These are phyloP conservation scores for Caradrina clavipalpis DNA, from an alignment of 2,888 invertebrate species.

Conservation along the genomic window DNA sequence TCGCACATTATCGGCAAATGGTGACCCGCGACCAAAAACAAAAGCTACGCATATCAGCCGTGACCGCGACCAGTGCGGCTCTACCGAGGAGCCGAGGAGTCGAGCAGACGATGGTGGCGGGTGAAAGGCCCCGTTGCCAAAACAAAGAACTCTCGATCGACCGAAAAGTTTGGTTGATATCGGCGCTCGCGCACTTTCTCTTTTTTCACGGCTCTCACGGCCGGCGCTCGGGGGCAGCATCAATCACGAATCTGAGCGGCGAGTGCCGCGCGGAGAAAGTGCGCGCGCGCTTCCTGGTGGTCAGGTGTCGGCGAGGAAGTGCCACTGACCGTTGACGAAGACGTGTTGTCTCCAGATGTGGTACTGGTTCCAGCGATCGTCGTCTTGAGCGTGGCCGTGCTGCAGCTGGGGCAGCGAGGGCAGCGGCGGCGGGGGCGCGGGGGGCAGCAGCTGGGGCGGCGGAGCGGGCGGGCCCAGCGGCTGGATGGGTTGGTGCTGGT, in stretches of 20 bases:
- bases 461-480: slow-evolving; percentile 92
- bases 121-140: slow-evolving; percentile 76
- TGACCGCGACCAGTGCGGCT: not conserved
- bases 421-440: slow-evolving; percentile 91
- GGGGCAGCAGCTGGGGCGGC: slow-evolving; percentile 92
- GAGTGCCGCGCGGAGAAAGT: slow-evolving; percentile 75
- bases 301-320: slow-evolving; percentile 48
- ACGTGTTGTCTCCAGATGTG: slow-evolving; percentile 95
- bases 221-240: slow-evolving; percentile 63
- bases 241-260: slow-evolving; percentile 63
- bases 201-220: slow-evolving; percentile 75
- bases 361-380: slow-evolving; percentile 94
- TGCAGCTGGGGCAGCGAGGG: slow-evolving; percentile 92
- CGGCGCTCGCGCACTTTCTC: slow-evolving; percentile 86
- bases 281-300: slow-evolving; percentile 71
- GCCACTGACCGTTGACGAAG: slow-evolving; percentile 94
- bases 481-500: slow-evolving; percentile 87
- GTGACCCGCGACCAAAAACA: slow-evolving; percentile 56
- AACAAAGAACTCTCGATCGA: slow-evolving; percentile 83
- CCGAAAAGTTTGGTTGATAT: slow-evolving; percentile 79
- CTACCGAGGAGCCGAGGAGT: slow-evolving; percentile 8
- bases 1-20: slow-evolving; percentile 57
- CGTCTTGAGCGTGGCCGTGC: slow-evolving; percentile 91
- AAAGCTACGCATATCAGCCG: slow-evolving; percentile 23
- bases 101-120: slow-evolving; percentile 51